Conservation (phyloP, 2,888 invertebrate genomes). For the Tromatobia lineatoria region DNA sequence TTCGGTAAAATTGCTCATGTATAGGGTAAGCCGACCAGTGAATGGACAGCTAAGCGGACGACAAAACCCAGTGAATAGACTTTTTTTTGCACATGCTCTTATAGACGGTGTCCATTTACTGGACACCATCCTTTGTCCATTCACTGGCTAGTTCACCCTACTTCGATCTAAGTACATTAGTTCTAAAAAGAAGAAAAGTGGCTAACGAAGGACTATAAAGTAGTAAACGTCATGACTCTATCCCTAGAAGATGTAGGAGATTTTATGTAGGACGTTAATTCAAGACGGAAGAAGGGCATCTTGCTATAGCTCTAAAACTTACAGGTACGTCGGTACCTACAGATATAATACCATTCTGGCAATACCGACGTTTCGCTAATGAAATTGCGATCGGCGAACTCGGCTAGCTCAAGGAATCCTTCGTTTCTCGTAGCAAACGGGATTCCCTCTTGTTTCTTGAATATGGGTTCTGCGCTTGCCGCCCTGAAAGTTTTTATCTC, state of each 20-base stretch:
- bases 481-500: constrained; percentile 63
- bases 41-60: no score
- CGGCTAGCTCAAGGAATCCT: constrained; percentile 22
- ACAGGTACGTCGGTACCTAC: background rate
- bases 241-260: background rate
- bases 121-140: no score
- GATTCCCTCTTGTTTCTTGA: constrained; percentile 61
- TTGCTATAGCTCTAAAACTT: background rate
- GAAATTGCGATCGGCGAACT: constrained; percentile 59
- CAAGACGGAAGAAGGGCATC: background rate
- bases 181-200: background rate
- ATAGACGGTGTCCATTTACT: no score
- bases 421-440: constrained; percentile 36
- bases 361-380: constrained; percentile 52
- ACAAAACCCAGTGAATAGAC: no score
- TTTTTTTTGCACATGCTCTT: no score
- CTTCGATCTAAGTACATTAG: no score
- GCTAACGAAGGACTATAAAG: background rate
- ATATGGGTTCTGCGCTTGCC: constrained; percentile 59
- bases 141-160: no score
- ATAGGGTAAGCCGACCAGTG: no score
- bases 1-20: no score
- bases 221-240: background rate
- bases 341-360: constrained; percentile 6
- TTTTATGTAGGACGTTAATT: background rate